A percentile compares a stretch with the other conserved stretches of the same genome.
Conservation (phyloP, 2,797 vertebrate species). For the Dermochelys coriacea region DNA sequence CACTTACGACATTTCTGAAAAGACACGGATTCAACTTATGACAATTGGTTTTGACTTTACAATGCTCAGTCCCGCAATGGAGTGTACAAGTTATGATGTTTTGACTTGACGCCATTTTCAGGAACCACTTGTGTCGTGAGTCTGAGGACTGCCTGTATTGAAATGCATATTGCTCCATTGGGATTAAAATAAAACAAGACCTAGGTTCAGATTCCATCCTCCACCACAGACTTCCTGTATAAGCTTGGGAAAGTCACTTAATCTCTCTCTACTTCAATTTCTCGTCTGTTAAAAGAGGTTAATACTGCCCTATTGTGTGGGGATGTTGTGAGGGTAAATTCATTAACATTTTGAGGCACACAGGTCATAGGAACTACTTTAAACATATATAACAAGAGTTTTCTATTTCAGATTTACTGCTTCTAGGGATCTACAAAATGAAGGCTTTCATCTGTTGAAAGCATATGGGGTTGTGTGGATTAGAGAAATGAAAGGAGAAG, state of each 20-base stretch:
- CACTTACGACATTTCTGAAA: too few relatives aligned
- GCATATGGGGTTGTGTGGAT: neutral
- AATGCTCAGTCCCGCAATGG: too few relatives aligned
- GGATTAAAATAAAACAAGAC: too few relatives aligned
- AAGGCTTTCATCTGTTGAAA: neutral
- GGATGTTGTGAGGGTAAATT: constrained; percentile 4
- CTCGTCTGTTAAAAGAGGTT: constrained; percentile 21
- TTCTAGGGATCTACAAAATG: neutral
- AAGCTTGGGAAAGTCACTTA: neutral
- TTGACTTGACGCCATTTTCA: too few relatives aligned
- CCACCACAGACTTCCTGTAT: neutral
- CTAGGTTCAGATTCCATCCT: neutral
- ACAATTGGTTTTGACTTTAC: too few relatives aligned
- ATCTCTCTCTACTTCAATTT: neutral
- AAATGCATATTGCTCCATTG: too few relatives aligned
- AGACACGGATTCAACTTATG: too few relatives aligned
- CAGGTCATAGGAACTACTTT: neutral
- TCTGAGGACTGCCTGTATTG: too few relatives aligned
- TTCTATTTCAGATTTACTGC: neutral
- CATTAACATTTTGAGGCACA: neutral
- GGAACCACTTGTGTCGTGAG: too few relatives aligned
- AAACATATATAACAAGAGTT: neutral
- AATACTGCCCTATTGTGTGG: neutral
- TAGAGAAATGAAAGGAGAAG: constrained; percentile 4
- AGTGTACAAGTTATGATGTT: too few relatives aligned